Base-by-base conservation (phyloP, 2,797 vertebrate genomes). In the Spinus pinus region DNA sequence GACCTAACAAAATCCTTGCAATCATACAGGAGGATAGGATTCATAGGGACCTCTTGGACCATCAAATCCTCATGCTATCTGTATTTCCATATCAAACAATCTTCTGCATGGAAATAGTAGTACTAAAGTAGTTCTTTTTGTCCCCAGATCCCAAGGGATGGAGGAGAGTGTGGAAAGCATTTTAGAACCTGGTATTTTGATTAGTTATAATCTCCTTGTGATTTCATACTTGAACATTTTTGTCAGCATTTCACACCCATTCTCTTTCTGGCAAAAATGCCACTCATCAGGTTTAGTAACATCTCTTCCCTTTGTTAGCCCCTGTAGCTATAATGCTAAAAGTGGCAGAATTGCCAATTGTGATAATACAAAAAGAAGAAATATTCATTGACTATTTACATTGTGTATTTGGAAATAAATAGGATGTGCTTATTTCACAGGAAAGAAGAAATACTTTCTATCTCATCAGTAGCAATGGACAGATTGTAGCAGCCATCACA, bases 1-100 rank as follows among this genome's bases (percentile, higher is more conserved):
- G 77, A 88, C 62, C 75, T 70, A 86, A 90, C 11, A 5, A 94
- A 94, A 94, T 93, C 80, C 58, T 80, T 81, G 44, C 66, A 83
- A 23, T 81, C 56, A 28, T 58, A 51, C 10, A 67, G 56, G 19
- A 77, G 20, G 72, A 67, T 0, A 67, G 61, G 53, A 81, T 78
- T 90, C 79, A 65, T 33, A 83, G 23, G 28, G 39, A 74, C 41
- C 16, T 78, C 65, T 58, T 69, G 49, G 65, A 61, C 72, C 53
- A 78, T 20, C 61, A 81, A 90, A 91, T 92, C 89, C n/a, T 78
- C n/a, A 21, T 65, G 51, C 60, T 95, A 49, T 87, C 37, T 64
- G 18, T 53, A 74, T 33, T 42, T n/a, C 53, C 25, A 37, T 20
- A 66, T 12, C n/a, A 67, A 64, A 57, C 67, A 83, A 86, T 49